Conservation (phyloP, 2,888 invertebrate species). For the Helicoverpa assulta region DNA sequence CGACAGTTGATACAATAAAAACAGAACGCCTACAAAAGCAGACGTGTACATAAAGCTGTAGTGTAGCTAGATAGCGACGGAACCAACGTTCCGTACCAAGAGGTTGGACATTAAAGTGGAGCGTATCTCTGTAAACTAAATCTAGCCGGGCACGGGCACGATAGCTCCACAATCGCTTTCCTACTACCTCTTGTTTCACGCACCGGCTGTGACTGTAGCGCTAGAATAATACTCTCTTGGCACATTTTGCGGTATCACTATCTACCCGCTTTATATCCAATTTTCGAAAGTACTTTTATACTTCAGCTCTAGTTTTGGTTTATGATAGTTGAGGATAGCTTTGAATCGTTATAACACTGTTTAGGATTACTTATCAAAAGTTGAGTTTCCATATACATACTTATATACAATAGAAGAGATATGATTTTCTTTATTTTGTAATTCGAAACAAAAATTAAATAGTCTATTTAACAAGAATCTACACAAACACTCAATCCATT, state of each 20-base stretch:
- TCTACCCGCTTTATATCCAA: conserved; percentile 39
- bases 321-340: conserved; percentile 14
- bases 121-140: conserved; percentile 80
- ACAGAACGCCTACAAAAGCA: conserved; percentile 43
- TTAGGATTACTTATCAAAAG: conserved; percentile 18
- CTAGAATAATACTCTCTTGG: conserved; percentile 69
- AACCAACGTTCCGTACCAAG: conserved; percentile 71
- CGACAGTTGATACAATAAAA: conserved; percentile 39
- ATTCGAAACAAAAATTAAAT: conserved; percentile 5
- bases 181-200: conserved; percentile 81
- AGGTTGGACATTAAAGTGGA: conserved; percentile 78
- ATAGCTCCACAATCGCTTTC: conserved; percentile 77
- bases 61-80: conserved; percentile 62
- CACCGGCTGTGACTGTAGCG: conserved; percentile 77
- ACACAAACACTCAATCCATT: too few species aligned
- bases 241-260: conserved; percentile 54
- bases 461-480: background rate
- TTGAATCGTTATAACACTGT: conserved; percentile 13
- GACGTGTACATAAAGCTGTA: conserved; percentile 60
- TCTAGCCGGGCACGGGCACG: conserved; percentile 73
- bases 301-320: conserved; percentile 19
- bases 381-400: conserved; percentile 14
- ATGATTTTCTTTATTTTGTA: background rate
- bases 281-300: conserved; percentile 46
- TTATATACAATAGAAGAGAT: background rate